Evolutionary conservation across 37 sponge, comb jelly and placozoan species (phyloP).

Genomic region (Chondrilla cf. caribensis): DNA sequence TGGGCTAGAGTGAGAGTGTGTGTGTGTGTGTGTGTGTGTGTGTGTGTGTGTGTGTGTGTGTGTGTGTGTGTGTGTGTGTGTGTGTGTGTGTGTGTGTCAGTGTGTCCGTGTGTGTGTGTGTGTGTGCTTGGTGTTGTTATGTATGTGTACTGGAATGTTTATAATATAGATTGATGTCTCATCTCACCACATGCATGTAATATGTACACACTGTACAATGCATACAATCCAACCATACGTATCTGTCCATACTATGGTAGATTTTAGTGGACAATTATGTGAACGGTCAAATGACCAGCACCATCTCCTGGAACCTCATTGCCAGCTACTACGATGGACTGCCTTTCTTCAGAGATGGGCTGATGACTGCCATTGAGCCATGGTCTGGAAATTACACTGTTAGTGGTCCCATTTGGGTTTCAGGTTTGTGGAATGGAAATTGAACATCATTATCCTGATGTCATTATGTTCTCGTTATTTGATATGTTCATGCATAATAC

Average conservation of each 20-base stretch:
- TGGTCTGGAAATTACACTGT: conserved; percentile 79
- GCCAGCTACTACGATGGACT: conserved; percentile 81
- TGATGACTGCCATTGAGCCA: conserved; percentile 83
- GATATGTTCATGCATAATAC: neutral
- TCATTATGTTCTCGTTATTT: neutral
- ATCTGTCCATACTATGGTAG: conserved; percentile 34
- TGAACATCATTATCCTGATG: neutral
- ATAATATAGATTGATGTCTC: no score
- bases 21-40: neutral
- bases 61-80: no score
- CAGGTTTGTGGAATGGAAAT: conserved; percentile 40
- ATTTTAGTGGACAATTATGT: conserved; percentile 77
- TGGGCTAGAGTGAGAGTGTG: conserved; percentile 72
- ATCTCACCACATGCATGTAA: no score
- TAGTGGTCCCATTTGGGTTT: conserved; percentile 63
- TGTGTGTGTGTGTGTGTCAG: no score
- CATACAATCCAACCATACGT: no score
- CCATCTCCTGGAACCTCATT: conserved; percentile 81
- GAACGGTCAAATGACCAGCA: conserved; percentile 74
- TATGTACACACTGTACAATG: neutral
- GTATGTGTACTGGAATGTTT: no score
- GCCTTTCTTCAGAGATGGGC: conserved; percentile 61
- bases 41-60: no score
- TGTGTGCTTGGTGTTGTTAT: no score
- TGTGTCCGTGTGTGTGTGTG: no score